phyloP scores from a whole-genome alignment of 2,888 invertebrate genomes.

The Stenotaenia linearis region DNA sequence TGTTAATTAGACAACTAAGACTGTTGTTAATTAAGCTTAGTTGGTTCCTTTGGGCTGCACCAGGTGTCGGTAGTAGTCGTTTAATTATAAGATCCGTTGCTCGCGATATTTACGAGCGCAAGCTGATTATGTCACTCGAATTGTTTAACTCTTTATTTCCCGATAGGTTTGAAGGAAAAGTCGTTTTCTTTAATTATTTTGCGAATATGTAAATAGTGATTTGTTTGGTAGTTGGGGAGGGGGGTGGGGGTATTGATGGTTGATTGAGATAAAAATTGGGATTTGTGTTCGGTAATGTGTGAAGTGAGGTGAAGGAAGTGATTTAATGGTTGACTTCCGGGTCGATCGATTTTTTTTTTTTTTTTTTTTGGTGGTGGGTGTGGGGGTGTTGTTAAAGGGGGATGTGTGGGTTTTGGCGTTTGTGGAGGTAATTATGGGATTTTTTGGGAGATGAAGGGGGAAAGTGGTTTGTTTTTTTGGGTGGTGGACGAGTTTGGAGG shows the following conservation, averaged over 20 bases:
- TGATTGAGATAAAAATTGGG: background rate
- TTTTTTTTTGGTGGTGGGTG: background rate
- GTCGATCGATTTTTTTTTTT: background rate
- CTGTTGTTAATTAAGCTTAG: background rate
- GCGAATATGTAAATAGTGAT: no score
- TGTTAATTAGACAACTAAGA: background rate
- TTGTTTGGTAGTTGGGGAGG: no score
- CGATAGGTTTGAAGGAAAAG: background rate
- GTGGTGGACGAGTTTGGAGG: no score
- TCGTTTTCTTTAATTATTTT: no score
- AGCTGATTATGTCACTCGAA: constrained; percentile 7
- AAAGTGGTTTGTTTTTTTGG: no score
- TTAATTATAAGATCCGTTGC: background rate
- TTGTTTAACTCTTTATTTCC: background rate
- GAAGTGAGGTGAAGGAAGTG: background rate
- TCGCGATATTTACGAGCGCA: background rate
- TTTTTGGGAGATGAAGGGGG: no score
- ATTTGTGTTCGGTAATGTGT: background rate
- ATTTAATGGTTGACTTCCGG: background rate
- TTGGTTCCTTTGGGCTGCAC: background rate
- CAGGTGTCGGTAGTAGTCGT: background rate
- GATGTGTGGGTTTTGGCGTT: no score
- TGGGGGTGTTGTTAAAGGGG: background rate
- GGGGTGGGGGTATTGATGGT: background rate
- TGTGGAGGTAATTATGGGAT: no score